Percentiles rank a stretch among this genome's conserved stretches.
phyloP scores from a whole-genome alignment of 64 coral and sea anemone genomes.

The Montipora sp. region DNA sequence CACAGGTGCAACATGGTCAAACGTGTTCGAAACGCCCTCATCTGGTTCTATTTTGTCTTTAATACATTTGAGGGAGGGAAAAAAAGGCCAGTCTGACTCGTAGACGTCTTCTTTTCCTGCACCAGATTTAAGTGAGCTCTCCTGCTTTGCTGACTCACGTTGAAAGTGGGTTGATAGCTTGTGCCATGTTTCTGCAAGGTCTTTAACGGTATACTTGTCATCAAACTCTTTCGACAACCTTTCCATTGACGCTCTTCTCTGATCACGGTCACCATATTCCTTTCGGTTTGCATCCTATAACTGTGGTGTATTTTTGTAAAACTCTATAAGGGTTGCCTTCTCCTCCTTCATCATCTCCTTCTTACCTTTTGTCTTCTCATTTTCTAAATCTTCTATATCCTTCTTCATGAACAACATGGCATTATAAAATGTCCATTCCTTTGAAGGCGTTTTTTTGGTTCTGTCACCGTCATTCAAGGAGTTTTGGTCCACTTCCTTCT shows the following conservation, averaged over 20 bases:
- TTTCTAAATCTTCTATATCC: neutral
- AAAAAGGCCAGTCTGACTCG: neutral
- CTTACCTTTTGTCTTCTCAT: neutral
- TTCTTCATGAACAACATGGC: neutral
- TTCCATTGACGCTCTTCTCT: neutral
- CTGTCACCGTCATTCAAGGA: neutral
- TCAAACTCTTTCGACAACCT: conserved; percentile 3
- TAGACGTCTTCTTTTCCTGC: conserved; percentile 19
- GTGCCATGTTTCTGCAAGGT: neutral
- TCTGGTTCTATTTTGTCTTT: conserved; percentile 37
- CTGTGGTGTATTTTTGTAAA: neutral
- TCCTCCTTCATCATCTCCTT: neutral
- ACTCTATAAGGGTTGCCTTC: neutral
- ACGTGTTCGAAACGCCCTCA: neutral
- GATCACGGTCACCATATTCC: neutral
- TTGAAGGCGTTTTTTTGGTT: neutral
- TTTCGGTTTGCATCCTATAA: neutral
- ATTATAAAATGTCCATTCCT: neutral
- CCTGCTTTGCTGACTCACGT: neutral
- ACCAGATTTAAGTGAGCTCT: neutral
- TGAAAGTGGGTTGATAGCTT: conserved; percentile 7
- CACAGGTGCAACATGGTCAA: neutral
- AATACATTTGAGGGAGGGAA: neutral
- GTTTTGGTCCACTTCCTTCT: neutral
- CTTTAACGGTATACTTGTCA: neutral